Evolutionary conservation across 2,113 vertebrate genomes (phyloP).

Genomic region (Rhinoptilus africanus): DNA sequence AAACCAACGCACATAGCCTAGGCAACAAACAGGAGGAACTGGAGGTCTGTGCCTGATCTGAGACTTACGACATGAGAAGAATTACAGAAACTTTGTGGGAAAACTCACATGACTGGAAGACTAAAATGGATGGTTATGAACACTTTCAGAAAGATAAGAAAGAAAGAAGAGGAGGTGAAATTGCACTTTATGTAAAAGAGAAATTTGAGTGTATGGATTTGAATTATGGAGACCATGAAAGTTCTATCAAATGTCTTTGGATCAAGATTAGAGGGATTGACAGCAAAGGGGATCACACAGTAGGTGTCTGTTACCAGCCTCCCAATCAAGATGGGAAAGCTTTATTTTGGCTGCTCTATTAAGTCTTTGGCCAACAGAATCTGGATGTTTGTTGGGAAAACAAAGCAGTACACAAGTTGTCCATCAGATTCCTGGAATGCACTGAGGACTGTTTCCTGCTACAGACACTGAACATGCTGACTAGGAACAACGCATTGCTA

Average conservation of each 20-base stretch:
- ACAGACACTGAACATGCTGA: background rate
- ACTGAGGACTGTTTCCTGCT: background rate
- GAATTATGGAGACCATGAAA: background rate
- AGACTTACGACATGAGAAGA: background rate
- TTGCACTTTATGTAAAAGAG: background rate
- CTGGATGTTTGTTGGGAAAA: too few species aligned
- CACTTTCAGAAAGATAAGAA: background rate
- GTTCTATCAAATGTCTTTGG: background rate
- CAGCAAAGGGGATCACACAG: background rate
- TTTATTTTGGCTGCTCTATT: background rate
- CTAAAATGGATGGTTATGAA: background rate
- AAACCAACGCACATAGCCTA: background rate
- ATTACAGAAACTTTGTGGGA: background rate
- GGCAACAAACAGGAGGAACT: background rate
- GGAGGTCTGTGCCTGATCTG: background rate
- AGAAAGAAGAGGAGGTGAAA: background rate
- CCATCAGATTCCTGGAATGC: background rate
- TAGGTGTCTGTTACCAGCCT: background rate
- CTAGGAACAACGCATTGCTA: background rate
- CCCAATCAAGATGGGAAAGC: background rate
- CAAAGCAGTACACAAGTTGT: background rate
- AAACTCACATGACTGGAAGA: background rate
- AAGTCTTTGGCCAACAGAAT: background rate
- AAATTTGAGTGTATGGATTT: background rate
- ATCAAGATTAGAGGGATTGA: background rate